Conservation (phyloP, 1,140 invertebrate species). For the Schmidtea mediterranea region DNA sequence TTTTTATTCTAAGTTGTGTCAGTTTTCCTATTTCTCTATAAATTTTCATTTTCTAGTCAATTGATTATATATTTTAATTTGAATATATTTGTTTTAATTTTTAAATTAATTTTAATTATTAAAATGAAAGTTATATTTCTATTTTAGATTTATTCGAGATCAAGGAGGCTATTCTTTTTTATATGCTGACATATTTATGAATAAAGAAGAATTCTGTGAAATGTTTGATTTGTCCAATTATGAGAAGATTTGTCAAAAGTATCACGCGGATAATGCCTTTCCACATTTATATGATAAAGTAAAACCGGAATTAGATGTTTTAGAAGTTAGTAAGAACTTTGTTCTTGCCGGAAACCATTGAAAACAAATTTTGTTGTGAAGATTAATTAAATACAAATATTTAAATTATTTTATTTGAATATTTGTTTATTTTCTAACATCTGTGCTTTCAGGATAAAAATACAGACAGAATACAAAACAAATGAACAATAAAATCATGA, state of each 20-base stretch:
- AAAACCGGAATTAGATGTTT: constrained; percentile 40
- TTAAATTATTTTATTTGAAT: no score
- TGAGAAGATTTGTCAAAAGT: constrained; percentile 36
- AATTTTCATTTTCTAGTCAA: no score
- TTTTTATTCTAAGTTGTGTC: constrained; percentile 39
- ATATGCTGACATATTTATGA: constrained; percentile 52
- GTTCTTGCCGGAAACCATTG: background rate
- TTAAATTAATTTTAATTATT: no score
- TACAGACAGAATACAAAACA: no score
- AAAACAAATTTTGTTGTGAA: no score
- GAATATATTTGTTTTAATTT: no score
- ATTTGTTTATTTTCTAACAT: no score
- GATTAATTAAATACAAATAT: no score
- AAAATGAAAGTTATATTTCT: constrained; percentile 22
- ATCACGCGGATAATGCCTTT: constrained; percentile 29
- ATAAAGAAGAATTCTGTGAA: constrained; percentile 40
- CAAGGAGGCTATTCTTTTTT: constrained; percentile 15
- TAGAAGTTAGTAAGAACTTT: constrained; percentile 32
- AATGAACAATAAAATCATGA: no score
- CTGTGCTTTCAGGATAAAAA: no score
- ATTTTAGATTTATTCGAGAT: constrained; percentile 37
- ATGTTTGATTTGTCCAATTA: constrained; percentile 58
- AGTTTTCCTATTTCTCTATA: constrained; percentile 36
- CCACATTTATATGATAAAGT: constrained; percentile 33
- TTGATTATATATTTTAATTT: no score